phyloP scores from a whole-genome alignment of 2,888 invertebrate genomes.

The Lithophane semibrunnea region DNA sequence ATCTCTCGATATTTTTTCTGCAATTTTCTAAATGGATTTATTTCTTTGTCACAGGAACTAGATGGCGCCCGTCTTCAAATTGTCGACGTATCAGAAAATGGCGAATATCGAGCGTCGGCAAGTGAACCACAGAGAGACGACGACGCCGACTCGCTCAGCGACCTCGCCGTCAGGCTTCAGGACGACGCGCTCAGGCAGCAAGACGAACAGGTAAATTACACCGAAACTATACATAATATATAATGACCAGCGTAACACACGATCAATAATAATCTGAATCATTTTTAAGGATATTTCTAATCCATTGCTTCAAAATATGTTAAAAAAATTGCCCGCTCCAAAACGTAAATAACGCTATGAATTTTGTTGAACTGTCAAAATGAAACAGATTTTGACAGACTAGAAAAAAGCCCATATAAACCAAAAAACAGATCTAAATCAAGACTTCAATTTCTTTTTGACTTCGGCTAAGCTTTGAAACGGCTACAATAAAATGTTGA shows the following conservation, averaged over 20 bases:
- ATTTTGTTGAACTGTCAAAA: too few relatives aligned
- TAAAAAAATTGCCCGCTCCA: too few relatives aligned
- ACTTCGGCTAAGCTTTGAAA: not conserved
- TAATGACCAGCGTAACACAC: too few relatives aligned
- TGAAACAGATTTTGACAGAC: too few relatives aligned
- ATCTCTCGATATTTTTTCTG: too few relatives aligned
- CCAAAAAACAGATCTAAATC: not conserved
- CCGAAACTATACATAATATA: not conserved
- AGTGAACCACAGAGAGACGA: conserved; percentile 74
- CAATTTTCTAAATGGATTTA: not conserved
- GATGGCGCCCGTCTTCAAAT: conserved; percentile 83
- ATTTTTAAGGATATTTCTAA: too few relatives aligned
- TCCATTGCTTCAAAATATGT: too few relatives aligned
- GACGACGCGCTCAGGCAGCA: conserved; percentile 39
- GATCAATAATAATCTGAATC: too few relatives aligned
- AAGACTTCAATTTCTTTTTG: not conserved
- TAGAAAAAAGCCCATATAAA: not conserved
- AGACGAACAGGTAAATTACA: conserved; percentile 56
- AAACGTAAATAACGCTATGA: too few relatives aligned
- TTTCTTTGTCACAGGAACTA: conserved; percentile 74
- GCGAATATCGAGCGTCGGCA: conserved; percentile 53
- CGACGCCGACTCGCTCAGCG: conserved; percentile 68
- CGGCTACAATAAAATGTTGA: not conserved
- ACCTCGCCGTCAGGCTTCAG: conserved; percentile 50
- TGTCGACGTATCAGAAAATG: conserved; percentile 71